Conservation (phyloP, 2,888 invertebrate genomes). For the Chymomyza caudatula region DNA sequence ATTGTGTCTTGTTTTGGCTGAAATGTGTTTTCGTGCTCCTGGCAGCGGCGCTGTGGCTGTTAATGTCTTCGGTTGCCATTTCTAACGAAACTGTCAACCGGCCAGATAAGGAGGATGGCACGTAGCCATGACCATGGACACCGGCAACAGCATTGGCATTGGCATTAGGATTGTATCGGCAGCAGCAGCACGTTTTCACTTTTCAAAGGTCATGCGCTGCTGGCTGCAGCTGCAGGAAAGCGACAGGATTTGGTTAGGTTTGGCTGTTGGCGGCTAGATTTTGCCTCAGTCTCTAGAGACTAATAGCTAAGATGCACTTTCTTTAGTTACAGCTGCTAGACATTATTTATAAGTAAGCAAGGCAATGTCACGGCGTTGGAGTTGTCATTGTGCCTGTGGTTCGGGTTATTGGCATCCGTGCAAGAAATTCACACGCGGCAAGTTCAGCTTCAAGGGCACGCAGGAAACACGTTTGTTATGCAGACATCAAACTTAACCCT, state of each 20-base stretch:
- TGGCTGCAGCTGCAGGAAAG: slow-evolving; percentile 17
- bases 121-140: not conserved
- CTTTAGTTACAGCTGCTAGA: not conserved
- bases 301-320: slow-evolving; percentile 24
- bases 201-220: slow-evolving; percentile 58
- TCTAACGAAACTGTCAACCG: slow-evolving; percentile 63
- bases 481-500: slow-evolving; percentile 14
- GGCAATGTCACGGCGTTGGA: not conserved
- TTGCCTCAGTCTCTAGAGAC: not conserved
- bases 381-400: too few species aligned
- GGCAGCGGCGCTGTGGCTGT: slow-evolving; percentile 12
- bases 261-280: slow-evolving; percentile 19
- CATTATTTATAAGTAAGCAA: not conserved
- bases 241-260: not conserved
- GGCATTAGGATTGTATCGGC: slow-evolving; percentile 28
- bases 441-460: slow-evolving; percentile 16
- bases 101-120: slow-evolving; percentile 17
- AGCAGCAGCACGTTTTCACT: slow-evolving; percentile 57
- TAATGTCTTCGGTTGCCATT: slow-evolving; percentile 48
- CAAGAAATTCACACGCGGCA: not conserved
- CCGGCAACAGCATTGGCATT: slow-evolving; percentile 20
- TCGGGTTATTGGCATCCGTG: not conserved
- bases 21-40: slow-evolving; percentile 5
- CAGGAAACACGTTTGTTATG: slow-evolving; percentile 24
- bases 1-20: slow-evolving; percentile 25